Evolutionary conservation across 1,140 invertebrate species (phyloP), one percentile per base, ranked within the genome.

Genomic region (Philopotamus ludificatus): DNA sequence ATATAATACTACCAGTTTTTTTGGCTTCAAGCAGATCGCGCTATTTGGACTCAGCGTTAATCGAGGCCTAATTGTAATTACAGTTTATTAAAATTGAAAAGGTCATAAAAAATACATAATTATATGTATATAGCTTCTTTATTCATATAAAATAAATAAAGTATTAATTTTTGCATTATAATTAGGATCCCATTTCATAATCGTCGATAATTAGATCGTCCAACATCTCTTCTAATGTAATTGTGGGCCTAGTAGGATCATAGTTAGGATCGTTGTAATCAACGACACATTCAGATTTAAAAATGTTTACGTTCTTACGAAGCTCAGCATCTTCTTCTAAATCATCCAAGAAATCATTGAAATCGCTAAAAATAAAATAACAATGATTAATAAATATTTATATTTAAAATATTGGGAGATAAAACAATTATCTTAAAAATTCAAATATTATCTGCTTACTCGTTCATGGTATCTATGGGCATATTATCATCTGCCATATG

Each of bases 161-260:
- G 39, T 28, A 26, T 21, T 15, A 55, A 41, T 34, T 18, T 10
- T 54, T n/a, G 1, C 51, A 16, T 1, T 57, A 23, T 71, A 67
- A 76, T 34, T 77, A 77, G 71, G 87, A 84, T 16, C 74, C 79
- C 87, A 90, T 89, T 69, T 89, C 86, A 16, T 85, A 84, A 73
- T 92, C 91, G 60, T 90, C 87, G 39, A 94, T 85, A n/a, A 81
- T 82, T 64, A 99, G 81, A 80, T 99, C 97, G 67, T 99, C 95
- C 63, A 99, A 79, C 97, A 99, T 99, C 81, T 99, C 97, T 64
- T 93, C 91, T 0, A 99, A 82, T n/a, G 90, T 93, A 62, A 98
- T 93, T 68, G 87, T 83, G 1, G 95, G 96, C 12, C 87, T 75
- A 23, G 82, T 86, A 1, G 87, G 86, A 74, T 90, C 89, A 41